Evolutionary conservation across 1,140 invertebrate genomes (phyloP).

Genomic region (Diabrotica undecimpunctata): DNA sequence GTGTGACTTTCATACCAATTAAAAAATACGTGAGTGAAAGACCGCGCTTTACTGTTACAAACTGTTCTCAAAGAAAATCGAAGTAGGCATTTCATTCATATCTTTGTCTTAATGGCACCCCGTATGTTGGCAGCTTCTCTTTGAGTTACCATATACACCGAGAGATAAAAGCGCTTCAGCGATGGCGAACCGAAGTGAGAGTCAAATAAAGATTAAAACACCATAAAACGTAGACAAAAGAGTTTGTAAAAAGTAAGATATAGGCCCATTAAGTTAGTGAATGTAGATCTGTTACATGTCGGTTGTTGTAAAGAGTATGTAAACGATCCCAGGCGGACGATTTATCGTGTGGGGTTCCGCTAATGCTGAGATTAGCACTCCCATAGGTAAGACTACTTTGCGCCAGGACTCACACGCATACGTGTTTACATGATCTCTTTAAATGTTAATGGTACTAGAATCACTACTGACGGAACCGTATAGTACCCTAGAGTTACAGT

Average conservation of each 20-base stretch:
- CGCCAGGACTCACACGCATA: constrained; percentile 11
- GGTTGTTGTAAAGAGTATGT: constrained; percentile 26
- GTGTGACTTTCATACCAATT: not conserved
- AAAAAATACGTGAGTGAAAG: not conserved
- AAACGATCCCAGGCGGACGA: constrained; percentile 20
- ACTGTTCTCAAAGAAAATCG: not conserved
- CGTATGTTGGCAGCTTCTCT: constrained; percentile 5
- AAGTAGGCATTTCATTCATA: not conserved
- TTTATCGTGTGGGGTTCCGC: constrained; percentile 17
- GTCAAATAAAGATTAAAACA: constrained; percentile 26
- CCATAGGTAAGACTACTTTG: constrained; percentile 13
- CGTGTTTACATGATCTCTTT: constrained; percentile 16
- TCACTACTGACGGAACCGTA: constrained; percentile 3
- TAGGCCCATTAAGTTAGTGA: constrained; percentile 30
- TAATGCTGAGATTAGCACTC: constrained; percentile 1
- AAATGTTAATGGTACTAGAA: constrained; percentile 3
- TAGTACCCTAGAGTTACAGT: constrained; percentile 4
- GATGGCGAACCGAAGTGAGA: constrained; percentile 9
- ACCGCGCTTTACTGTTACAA: not conserved
- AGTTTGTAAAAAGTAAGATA: constrained; percentile 30
- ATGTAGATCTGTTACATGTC: constrained; percentile 27
- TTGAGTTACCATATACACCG: constrained; percentile 16
- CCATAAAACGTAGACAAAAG: constrained; percentile 25
- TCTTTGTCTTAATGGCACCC: not conserved
- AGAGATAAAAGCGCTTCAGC: not conserved